Base-by-base conservation (phyloP, 2,113 vertebrate species). In the Paraplagusia blochii region DNA sequence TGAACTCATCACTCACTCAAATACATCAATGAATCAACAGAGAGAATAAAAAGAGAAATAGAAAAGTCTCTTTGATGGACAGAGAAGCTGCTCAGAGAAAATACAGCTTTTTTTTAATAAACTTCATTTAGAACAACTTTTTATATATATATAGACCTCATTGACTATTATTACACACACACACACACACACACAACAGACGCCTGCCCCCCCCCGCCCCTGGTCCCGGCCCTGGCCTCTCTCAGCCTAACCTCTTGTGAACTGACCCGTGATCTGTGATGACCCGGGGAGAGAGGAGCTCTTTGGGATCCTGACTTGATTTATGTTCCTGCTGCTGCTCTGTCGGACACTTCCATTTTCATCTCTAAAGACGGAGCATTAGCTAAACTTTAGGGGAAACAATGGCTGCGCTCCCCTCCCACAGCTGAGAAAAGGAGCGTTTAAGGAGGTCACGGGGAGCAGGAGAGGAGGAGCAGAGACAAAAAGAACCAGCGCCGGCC, bases 301-400 rank as follows among this genome's bases (percentile, higher is more conserved):
- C 85, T 86, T 22, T 77, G 90, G 90, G 88, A 81, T 93, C 93
- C 90, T 76, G 80, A 92, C 92, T 92, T 96, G 95, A 98, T 98
- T 97, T 96, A 97, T 93, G 90, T 89, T 90, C 90, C 93, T 92
- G 91, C 90, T 92, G 94, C 93, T 92, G 90, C 91, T 92, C 89
- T 89, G 91, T 87, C 63, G 78, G 92, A 93, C 92, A 93, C 91
- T 94, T 95, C 91, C 91, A 94, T 96, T 96, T 29, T 94, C 90
- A 94, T 93, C 93, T 92, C 90, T 91, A 85, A 91, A 92, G 83
- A 58, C 19, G 59, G 90, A 87, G 93, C 91, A 93, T 94, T 93
- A 89, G 89, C 82, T 2, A 78, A 91, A 90, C 90, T 93, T 91
- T 87, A 87, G 81, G 86, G 92, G 22, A 29, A 92, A 95, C 93